These are phyloP conservation scores for Psittacula cyanocephala DNA, from an alignment of 2,113 vertebrate genomes.

Conservation along the genomic window DNA sequence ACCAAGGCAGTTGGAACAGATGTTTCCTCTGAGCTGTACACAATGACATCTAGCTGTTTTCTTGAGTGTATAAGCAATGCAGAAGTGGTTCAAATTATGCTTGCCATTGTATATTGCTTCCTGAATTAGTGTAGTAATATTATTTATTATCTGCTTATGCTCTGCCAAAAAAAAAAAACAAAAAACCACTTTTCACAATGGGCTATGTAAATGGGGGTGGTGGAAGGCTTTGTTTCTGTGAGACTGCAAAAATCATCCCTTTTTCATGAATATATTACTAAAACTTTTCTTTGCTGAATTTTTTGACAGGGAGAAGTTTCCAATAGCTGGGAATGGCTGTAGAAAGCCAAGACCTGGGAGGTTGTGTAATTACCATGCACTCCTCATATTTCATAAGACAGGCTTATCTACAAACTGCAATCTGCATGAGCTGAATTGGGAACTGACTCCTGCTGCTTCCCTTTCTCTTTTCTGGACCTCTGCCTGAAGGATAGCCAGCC, in stretches of 20 bases:
- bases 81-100: constrained; percentile 41
- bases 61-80: neutral
- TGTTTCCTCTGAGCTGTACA: constrained; percentile 22
- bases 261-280: constrained; percentile 36
- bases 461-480: constrained; percentile 23
- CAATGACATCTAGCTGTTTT: constrained; percentile 26
- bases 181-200: neutral
- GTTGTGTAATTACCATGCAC: constrained; percentile 26
- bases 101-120: constrained; percentile 44
- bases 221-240: neutral
- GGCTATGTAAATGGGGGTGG: neutral
- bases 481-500: constrained; percentile 33
- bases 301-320: constrained; percentile 49
- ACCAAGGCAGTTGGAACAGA: constrained; percentile 33
- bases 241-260: neutral
- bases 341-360: constrained; percentile 47
- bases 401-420: constrained; percentile 42
- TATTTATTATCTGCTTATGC: constrained; percentile 31
- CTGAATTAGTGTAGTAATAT: constrained; percentile 21
- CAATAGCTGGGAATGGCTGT: constrained; percentile 5
- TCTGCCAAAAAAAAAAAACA: neutral
- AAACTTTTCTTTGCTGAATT: constrained; percentile 23
- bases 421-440: constrained; percentile 14
- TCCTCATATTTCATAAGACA: constrained; percentile 50
- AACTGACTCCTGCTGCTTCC: constrained; percentile 37